phyloP scores from a whole-genome alignment of 2,797 vertebrate genomes.

The Gallirallus australis region DNA sequence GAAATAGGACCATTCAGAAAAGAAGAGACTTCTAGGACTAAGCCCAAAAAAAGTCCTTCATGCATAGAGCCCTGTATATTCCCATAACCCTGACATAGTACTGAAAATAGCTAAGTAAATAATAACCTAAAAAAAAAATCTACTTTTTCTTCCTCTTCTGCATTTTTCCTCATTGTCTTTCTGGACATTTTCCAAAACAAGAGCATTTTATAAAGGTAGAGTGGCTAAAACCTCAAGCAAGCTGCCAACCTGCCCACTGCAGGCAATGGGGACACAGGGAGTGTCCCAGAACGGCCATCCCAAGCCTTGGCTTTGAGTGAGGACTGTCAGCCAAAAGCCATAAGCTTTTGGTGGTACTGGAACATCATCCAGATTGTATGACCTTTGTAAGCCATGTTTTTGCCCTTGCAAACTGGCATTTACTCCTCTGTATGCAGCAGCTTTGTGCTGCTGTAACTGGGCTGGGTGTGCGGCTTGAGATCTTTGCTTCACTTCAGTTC shows the following conservation, averaged over 20 bases:
- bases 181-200: not conserved
- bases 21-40: not conserved
- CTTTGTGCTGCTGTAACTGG: not conserved
- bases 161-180: not conserved
- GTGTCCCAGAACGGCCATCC: not conserved
- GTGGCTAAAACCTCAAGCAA: not conserved
- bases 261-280: not conserved
- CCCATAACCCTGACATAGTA: not conserved
- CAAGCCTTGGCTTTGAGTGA: not conserved
- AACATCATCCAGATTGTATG: not conserved
- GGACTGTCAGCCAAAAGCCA: not conserved
- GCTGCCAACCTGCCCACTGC: not conserved
- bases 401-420: not conserved
- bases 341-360: not conserved
- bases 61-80: not conserved
- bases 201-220: not conserved
- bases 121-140: not conserved
- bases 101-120: not conserved
- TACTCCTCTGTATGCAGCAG: not conserved
- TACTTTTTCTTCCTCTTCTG: not conserved
- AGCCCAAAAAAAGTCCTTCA: not conserved
- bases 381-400: not conserved
- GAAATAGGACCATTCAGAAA: not conserved
- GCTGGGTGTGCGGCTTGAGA: not conserved
- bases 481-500: not conserved